Base-by-base conservation (phyloP, 2,888 invertebrate genomes). In the Plebejus anna region DNA sequence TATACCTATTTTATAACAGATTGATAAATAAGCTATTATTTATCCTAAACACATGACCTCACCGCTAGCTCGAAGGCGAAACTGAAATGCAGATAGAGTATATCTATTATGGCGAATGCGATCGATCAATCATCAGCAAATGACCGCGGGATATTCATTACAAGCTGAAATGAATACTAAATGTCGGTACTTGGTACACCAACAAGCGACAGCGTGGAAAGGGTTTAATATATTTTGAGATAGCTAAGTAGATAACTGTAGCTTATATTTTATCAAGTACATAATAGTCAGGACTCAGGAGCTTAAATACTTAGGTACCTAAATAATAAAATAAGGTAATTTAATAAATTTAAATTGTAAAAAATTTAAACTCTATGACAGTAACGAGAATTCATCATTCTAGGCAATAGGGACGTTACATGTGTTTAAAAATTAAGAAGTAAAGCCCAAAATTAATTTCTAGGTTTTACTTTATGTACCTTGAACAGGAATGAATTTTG, bases 111-210 rank as follows among this genome's bases (percentile, higher is more conserved):
- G 66, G 66, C 32, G 32, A 32, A 66, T 66, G 66, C 66, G 32
- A 66, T 66, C 66, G 66, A 66, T 66, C 66, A 66, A 66, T 66
- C 66, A 66, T 66, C 66, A 36, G 66, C 32, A 66, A 66, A 66
- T 66, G 66, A 66, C 66, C 66, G 32, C 66, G 66, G 66, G 66
- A 66, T 66, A 66, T 66, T 66, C 66, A 66, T 66, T 66, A 66
- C 66, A 66, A 66, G 13, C 66, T 66, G 32, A 66, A 66, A 66
- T 66, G 32, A 66, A 66, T 36, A 66, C 32, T 66, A 66, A 66
- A 66, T 66, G 66, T 66, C 22, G 66, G 32, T 66, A 32, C 66
- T 36, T 66, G 66, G 66, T 16, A 66, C 32, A 32, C 66, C 32
- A 66, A 36, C 32, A 66, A 66, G 66, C 66, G 66, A 13, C 32